Conservation (phyloP, 2,888 invertebrate genomes). For the Eumacrocentrus americanus region DNA sequence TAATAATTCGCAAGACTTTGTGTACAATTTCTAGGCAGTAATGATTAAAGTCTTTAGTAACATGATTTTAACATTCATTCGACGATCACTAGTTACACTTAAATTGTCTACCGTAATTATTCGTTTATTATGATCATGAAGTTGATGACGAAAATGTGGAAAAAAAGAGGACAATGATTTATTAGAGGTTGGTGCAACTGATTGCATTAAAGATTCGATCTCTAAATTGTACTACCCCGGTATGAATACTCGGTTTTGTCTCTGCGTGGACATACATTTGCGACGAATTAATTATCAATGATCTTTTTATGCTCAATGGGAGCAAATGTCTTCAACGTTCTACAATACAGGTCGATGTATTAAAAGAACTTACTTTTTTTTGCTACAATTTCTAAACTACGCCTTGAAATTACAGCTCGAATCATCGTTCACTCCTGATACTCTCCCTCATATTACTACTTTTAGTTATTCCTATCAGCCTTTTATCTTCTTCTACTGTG, state of each 20-base stretch:
- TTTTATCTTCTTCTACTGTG: neutral
- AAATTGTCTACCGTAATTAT: constrained; percentile 14
- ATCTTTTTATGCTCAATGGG: neutral
- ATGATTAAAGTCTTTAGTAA: constrained; percentile 32
- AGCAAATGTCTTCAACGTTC: neutral
- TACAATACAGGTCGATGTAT: neutral
- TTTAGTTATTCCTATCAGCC: neutral
- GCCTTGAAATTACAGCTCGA: neutral
- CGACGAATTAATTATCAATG: neutral
- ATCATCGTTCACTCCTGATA: neutral
- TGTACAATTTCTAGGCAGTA: constrained; percentile 38
- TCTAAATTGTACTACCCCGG: neutral
- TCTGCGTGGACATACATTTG: neutral
- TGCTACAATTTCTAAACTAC: neutral
- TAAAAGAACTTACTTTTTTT: neutral
- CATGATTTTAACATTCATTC: constrained; percentile 33
- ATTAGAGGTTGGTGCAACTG: neutral
- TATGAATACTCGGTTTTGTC: neutral
- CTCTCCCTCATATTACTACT: neutral
- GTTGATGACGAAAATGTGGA: neutral
- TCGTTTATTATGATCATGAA: constrained; percentile 10
- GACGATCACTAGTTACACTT: constrained; percentile 33
- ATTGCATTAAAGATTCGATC: neutral
- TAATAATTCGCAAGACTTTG: constrained; percentile 27
- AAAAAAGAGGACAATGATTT: neutral